Conservation (phyloP, 1,140 invertebrate genomes). For the Heliconius nattereri region DNA sequence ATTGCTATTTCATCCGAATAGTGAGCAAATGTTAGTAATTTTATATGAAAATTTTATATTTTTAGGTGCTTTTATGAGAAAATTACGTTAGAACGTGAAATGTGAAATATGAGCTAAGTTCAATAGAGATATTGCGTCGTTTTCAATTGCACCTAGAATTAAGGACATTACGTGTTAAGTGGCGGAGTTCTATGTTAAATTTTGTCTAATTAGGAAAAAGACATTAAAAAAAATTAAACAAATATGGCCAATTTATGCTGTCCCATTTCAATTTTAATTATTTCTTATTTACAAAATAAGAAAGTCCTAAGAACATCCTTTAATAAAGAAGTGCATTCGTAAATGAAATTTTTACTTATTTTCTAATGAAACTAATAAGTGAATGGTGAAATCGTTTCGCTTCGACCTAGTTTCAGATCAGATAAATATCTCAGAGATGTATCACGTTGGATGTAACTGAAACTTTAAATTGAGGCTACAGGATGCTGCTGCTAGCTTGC, state of each 20-base stretch:
- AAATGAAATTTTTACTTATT: neutral
- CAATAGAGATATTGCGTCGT: too few species aligned
- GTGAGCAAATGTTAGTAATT: neutral
- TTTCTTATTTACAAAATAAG: too few species aligned
- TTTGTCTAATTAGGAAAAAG: too few species aligned
- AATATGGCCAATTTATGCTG: too few species aligned
- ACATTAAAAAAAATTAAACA: too few species aligned
- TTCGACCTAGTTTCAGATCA: conserved; percentile 7
- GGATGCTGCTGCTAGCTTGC: neutral
- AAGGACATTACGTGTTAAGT: too few species aligned
- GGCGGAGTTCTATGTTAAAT: too few species aligned
- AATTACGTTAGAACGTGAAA: neutral
- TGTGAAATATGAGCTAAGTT: neutral
- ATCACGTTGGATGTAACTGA: conserved; percentile 14
- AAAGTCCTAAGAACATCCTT: too few species aligned
- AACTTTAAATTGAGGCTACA: conserved; percentile 9
- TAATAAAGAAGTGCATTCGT: neutral
- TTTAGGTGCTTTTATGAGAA: neutral
- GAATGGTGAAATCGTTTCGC: neutral
- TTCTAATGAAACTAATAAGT: conserved; percentile 10
- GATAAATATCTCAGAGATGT: conserved; percentile 13
- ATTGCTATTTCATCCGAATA: conserved; percentile 23
- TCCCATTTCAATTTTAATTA: too few species aligned
- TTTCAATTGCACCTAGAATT: too few species aligned
- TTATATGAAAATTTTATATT: neutral